Evolutionary conservation across 2,888 invertebrate genomes (phyloP).

Genomic region (Cheilosia vulpina): DNA sequence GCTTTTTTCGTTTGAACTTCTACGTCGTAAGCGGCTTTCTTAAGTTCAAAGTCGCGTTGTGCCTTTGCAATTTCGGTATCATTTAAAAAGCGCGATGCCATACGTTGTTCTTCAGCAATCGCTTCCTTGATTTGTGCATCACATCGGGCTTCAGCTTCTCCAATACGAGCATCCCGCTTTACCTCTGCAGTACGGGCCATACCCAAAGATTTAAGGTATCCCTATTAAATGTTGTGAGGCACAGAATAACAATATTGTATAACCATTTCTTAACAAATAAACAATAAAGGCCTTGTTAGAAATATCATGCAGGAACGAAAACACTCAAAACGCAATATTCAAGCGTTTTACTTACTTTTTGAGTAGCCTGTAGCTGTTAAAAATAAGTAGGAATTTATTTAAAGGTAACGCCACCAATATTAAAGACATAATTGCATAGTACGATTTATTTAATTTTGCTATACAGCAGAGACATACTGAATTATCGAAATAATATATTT

Average conservation of each 20-base stretch:
- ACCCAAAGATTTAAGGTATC: conserved; percentile 95
- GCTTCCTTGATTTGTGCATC: conserved; percentile 92
- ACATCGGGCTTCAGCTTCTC: conserved; percentile 97
- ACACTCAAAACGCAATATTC: conserved; percentile 20
- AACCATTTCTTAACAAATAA: background rate
- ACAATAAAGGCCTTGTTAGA: background rate
- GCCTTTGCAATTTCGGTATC: conserved; percentile 99
- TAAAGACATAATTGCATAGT: too few relatives aligned
- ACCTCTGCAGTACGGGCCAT: conserved; percentile 98
- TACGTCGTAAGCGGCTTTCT: conserved; percentile 98
- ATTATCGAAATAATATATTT: too few relatives aligned
- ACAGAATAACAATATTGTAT: conserved; percentile 31
- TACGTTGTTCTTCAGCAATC: conserved; percentile 97
- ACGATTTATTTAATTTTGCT: too few relatives aligned
- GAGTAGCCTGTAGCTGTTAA: background rate
- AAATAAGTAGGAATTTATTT: background rate
- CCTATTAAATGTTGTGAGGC: conserved; percentile 77
- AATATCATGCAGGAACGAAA: conserved; percentile 32
- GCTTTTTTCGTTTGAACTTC: conserved; percentile 96
- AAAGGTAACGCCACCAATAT: background rate
- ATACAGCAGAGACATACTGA: too few relatives aligned
- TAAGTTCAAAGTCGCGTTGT: conserved; percentile 97
- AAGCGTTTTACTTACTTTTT: conserved; percentile 47
- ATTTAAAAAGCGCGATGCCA: conserved; percentile 96
- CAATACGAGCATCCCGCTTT: conserved; percentile 97